These are phyloP conservation scores for Nicator chloris DNA, from an alignment of 2,113 vertebrate species.

Conservation along the genomic window DNA sequence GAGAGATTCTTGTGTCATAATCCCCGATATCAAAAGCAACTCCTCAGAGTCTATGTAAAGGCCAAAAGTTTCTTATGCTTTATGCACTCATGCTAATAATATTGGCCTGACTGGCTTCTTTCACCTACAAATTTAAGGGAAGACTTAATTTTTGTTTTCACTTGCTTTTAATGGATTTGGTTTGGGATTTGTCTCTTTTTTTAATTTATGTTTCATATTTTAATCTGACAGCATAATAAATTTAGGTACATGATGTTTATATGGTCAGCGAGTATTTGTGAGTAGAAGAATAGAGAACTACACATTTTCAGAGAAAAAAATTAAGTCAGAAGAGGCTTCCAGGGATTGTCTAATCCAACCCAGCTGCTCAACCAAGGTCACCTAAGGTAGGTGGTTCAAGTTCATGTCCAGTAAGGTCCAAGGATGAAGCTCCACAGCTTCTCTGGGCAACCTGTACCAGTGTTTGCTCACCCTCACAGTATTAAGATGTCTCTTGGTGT, in stretches of 20 bases:
- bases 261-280: neutral
- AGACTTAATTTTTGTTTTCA: neutral
- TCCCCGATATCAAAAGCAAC: neutral
- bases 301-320: neutral
- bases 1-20: neutral
- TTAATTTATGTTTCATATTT: neutral
- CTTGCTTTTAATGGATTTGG: neutral
- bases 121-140: neutral
- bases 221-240: neutral
- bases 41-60: neutral
- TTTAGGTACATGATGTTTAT: neutral
- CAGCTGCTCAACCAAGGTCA: neutral
- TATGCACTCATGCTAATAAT: neutral
- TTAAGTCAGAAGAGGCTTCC: neutral
- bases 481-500: neutral
- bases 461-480: no score
- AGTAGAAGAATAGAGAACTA: neutral
- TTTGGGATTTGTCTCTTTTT: neutral
- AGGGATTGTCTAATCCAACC: neutral
- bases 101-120: neutral
- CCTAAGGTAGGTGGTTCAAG: neutral
- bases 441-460: neutral
- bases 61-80: neutral
- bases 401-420: neutral
- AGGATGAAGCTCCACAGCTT: neutral